These are phyloP conservation scores for Acropora tenuis DNA, from an alignment of 64 coral and sea anemone species.

Conservation along the genomic window DNA sequence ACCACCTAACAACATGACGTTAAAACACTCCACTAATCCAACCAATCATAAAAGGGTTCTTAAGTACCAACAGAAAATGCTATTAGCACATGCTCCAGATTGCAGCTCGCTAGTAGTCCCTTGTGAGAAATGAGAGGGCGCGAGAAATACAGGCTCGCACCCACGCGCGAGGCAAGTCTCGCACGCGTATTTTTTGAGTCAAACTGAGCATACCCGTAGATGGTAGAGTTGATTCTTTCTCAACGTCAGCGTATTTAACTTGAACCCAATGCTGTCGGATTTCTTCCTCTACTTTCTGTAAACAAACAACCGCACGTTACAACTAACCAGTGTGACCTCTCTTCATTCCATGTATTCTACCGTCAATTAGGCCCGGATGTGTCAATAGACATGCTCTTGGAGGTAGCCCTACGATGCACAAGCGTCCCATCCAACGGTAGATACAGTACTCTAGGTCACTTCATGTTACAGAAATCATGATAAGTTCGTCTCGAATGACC, in stretches of 20 bases:
- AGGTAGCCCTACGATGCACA: too few species aligned
- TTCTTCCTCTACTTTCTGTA: constrained; percentile 64
- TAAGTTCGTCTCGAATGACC: neutral
- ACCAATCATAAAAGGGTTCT: too few species aligned
- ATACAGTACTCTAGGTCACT: too few species aligned
- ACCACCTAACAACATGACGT: too few species aligned
- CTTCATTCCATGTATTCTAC: neutral
- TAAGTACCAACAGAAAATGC: too few species aligned
- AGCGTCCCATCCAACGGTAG: neutral
- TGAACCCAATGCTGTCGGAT: constrained; percentile 57
- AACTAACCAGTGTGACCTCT: neutral
- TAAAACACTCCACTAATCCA: too few species aligned
- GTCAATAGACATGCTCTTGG: too few species aligned
- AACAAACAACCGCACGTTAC: neutral
- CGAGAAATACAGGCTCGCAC: too few species aligned
- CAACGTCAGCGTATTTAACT: constrained; percentile 55
- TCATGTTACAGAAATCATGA: too few species aligned
- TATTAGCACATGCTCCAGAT: neutral
- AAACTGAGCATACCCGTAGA: neutral
- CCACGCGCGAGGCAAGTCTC: too few species aligned
- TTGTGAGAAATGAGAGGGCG: too few species aligned
- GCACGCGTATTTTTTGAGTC: neutral
- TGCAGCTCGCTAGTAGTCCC: neutral
- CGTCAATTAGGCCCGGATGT: neutral
- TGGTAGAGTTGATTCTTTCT: neutral